A percentile compares a stretch with the other conserved stretches of the same genome.
Conservation (phyloP, 2,797 vertebrate genomes). For the Sebastes steindachneri region DNA sequence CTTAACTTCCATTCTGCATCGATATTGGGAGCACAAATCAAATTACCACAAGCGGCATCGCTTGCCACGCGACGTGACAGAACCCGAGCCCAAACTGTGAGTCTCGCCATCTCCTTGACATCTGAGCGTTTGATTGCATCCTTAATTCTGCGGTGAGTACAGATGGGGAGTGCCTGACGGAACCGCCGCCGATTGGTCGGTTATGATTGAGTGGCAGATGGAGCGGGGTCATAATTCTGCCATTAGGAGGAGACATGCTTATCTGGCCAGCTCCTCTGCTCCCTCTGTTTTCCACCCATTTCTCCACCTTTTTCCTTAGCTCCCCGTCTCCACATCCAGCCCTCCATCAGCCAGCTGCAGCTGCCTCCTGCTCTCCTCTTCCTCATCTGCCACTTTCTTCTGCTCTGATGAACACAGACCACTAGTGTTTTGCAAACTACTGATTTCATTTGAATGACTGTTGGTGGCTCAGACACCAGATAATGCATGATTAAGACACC, state of each 20-base stretch:
- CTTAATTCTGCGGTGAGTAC: slow-evolving; percentile 41
- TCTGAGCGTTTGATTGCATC: slow-evolving; percentile 60
- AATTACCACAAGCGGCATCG: slow-evolving; percentile 19
- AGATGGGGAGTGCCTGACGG: slow-evolving; percentile 82
- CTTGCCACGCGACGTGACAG: slow-evolving; percentile 35
- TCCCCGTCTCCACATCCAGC: not conserved
- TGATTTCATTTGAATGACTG: not conserved
- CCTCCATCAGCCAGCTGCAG: slow-evolving; percentile 53
- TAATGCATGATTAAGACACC: not conserved
- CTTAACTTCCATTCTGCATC: not conserved
- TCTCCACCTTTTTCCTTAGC: slow-evolving; percentile 14
- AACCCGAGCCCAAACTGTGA: slow-evolving; percentile 55
- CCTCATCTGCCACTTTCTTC: slow-evolving; percentile 23
- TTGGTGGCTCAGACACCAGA: not conserved
- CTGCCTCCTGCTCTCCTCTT: slow-evolving; percentile 39
- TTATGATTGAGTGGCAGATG: slow-evolving; percentile 78
- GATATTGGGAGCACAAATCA: slow-evolving; percentile 4
- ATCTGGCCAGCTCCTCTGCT: slow-evolving; percentile 18
- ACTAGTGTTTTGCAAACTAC: slow-evolving; percentile 4
- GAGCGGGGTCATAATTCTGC: slow-evolving; percentile 72
- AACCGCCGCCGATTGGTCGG: slow-evolving; percentile 78
- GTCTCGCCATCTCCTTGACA: slow-evolving; percentile 68
- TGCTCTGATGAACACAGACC: slow-evolving; percentile 22
- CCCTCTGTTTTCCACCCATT: not conserved
- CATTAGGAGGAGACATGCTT: slow-evolving; percentile 64